Percentiles rank a stretch among this genome's conserved stretches.
Evolutionary conservation across 2,113 vertebrate species (phyloP).

Genomic region (Sitta europaea): DNA sequence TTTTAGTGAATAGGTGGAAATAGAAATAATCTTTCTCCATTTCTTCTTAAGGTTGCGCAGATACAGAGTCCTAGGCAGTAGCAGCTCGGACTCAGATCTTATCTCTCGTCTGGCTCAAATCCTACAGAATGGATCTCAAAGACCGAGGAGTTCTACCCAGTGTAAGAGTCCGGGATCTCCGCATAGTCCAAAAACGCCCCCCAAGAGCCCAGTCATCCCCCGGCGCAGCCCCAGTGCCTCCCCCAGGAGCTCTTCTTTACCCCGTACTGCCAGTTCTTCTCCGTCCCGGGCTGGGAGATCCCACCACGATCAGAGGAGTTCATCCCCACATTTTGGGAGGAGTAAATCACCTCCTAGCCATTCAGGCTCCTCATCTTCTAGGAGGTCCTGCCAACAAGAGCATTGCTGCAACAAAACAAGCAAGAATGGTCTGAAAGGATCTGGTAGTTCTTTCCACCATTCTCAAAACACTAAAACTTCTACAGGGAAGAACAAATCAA

Average conservation of each 20-base stretch:
- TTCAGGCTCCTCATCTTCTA: conserved; percentile 91
- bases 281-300: conserved; percentile 88
- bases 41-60: conserved; percentile 81
- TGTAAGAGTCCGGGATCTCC: conserved; percentile 81
- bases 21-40: conserved; percentile 55
- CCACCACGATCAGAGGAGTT: conserved; percentile 82
- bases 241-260: conserved; percentile 91
- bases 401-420: conserved; percentile 86
- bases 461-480: conserved; percentile 78
- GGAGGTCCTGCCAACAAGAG: conserved; percentile 89
- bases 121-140: conserved; percentile 88
- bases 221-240: conserved; percentile 93
- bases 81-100: conserved; percentile 93
- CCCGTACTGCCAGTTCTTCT: conserved; percentile 94
- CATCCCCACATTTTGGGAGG: conserved; percentile 82
- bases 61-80: conserved; percentile 89
- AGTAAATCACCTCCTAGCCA: conserved; percentile 95
- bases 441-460: conserved; percentile 76
- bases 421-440: conserved; percentile 77
- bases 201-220: conserved; percentile 85
- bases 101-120: conserved; percentile 94
- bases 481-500: conserved; percentile 86
- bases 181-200: conserved; percentile 83
- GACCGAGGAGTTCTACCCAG: conserved; percentile 74
- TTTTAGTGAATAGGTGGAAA: not conserved